Base-by-base conservation (phyloP, 1,140 invertebrate species). In the Halesus radiatus region DNA sequence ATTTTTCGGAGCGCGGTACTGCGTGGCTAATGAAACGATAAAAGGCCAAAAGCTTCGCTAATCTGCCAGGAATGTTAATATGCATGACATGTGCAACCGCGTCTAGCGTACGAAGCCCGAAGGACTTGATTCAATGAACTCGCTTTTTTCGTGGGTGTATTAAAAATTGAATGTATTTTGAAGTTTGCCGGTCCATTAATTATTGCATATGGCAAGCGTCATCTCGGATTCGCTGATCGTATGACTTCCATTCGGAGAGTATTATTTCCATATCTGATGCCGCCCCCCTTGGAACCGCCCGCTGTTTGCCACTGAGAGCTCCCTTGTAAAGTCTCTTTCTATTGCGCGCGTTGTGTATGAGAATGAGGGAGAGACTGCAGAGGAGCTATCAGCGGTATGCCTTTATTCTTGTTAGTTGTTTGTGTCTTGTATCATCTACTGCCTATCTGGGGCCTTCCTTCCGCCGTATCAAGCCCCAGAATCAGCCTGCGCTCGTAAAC, bases 401-500 rank as follows among this genome's bases (percentile, higher is more conserved):
- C 7, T 45, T 37, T 8, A 8, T 7, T 4, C 32, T 45, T 45
- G 37, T 10, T 45, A 45, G 8, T 45, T 45, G 5, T 37, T 6
- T 6, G 37, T 45, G 13, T 45, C 37, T 45, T 7, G 37, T 45
- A 45, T 45, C 7, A 37, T 37, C 32, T 37, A 37, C 37, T 45
- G 37, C 37, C 37, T 45, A 45, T 45, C 37, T 45, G 13, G 37
- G 10, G 37, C 37, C 37, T 45, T 37, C 37, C 10, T 45, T 45
- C 37, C 10, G 20, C 3, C 20, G 70, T 54, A 26, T 73, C 18
- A 20, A 18, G 70, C 22, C 18, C n/a, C 50, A 16, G 52, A 18
- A 75, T 75, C 72, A 75, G 54, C 60, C 53, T 78, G 62, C 62
- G 76, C 76, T 68, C 76, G 75, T 58, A 81, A 78, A 77, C 80